These are phyloP conservation scores for Coreius guichenoti DNA, from an alignment of 2,797 vertebrate species.

Conservation along the genomic window DNA sequence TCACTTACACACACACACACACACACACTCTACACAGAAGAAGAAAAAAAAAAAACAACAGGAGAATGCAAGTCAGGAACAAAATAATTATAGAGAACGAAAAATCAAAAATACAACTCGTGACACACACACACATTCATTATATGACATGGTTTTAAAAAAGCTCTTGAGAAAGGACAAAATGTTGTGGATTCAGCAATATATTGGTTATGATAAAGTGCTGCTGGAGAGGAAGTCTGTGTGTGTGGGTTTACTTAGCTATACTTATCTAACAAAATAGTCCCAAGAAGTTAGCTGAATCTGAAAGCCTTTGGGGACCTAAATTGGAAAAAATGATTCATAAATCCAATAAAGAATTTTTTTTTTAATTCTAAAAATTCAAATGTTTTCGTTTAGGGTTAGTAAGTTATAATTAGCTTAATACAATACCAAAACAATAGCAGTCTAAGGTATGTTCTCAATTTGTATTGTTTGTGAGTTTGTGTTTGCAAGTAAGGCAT, in stretches of 20 bases:
- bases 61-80: slow-evolving; percentile 39
- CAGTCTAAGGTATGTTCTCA: not conserved
- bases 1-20: slow-evolving; percentile 17
- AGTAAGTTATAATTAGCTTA: not conserved
- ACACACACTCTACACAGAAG: not conserved
- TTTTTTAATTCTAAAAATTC: not conserved
- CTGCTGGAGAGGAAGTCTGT: slow-evolving; percentile 3
- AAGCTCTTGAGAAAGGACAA: slow-evolving; percentile 27
- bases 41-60: not conserved
- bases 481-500: not conserved
- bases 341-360: not conserved
- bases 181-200: slow-evolving; percentile 50
- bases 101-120: slow-evolving; percentile 56
- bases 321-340: not conserved
- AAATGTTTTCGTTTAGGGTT: not conserved
- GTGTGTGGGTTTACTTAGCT: slow-evolving; percentile 23
- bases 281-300: slow-evolving; percentile 4
- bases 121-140: slow-evolving; percentile 16
- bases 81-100: slow-evolving; percentile 58
- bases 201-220: slow-evolving; percentile 24
- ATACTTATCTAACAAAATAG: not conserved
- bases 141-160: slow-evolving; percentile 21
- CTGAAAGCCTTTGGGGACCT: not conserved
- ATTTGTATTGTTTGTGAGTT: slow-evolving; percentile 2
- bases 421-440: not conserved